phyloP scores from a whole-genome alignment of 2,113 vertebrate genomes.

The Piliocolobus tephrosceles region DNA sequence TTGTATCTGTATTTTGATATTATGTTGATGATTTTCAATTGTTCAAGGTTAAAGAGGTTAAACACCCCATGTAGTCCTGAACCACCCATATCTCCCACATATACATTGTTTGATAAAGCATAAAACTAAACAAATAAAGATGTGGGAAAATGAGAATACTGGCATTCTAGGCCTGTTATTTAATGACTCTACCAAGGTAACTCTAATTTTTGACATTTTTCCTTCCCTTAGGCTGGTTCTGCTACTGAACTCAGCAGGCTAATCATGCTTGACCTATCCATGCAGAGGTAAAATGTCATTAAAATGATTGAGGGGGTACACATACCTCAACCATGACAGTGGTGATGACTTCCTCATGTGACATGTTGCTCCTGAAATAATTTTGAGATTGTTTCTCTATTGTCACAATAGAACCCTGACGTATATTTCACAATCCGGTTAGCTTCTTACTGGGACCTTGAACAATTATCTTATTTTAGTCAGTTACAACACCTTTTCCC shows the following conservation, averaged over 20 bases:
- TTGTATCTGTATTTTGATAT: constrained; percentile 33
- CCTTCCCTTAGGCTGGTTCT: neutral
- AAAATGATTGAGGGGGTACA: neutral
- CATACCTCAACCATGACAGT: neutral
- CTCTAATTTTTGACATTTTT: neutral
- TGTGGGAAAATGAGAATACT: neutral
- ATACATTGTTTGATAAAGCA: neutral
- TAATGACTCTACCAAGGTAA: neutral
- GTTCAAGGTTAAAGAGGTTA: constrained; percentile 15
- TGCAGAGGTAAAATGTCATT: neutral
- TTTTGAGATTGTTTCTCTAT: neutral
- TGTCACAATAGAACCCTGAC: neutral
- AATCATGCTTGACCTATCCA: neutral
- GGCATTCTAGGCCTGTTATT: neutral
- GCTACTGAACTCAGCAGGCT: neutral
- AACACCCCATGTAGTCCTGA: neutral
- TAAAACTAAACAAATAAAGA: neutral
- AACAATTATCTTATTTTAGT: neutral
- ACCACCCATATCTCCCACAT: neutral
- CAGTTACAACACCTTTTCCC: neutral
- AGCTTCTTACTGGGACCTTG: neutral
- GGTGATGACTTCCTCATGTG: neutral
- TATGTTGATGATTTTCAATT: constrained; percentile 24
- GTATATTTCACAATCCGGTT: neutral
- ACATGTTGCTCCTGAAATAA: neutral